phyloP scores from a whole-genome alignment of 2,113 vertebrate genomes.

The Turdus rufiventris region DNA sequence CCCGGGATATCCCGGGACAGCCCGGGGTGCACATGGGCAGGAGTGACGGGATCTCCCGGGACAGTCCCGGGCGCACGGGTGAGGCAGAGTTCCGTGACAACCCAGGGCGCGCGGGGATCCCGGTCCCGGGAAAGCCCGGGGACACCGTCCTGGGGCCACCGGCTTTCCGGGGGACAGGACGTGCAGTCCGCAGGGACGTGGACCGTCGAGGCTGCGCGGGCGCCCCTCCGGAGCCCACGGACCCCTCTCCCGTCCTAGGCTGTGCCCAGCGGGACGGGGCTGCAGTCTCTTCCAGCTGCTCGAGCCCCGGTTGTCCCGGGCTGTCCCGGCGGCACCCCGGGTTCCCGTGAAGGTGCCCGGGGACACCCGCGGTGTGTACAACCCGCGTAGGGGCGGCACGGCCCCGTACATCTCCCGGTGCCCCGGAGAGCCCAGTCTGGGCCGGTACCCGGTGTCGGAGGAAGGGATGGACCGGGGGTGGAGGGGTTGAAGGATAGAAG shows the following conservation, averaged over 20 bases:
- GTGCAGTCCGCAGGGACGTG: fast-evolving
- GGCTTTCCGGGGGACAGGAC: not conserved
- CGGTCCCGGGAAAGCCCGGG: not conserved
- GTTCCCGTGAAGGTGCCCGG: not conserved
- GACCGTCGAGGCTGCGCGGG: not conserved
- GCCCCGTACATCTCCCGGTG: not conserved
- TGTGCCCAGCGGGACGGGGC: not conserved
- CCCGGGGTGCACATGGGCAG: not conserved
- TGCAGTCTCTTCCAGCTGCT: not conserved
- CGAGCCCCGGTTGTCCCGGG: not conserved
- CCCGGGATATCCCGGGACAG: not conserved
- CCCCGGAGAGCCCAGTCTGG: not conserved
- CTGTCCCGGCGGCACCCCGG: too few species aligned
- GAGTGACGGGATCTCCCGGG: not conserved
- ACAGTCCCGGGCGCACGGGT: not conserved
- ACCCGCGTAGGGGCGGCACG: not conserved
- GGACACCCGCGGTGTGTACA: not conserved
- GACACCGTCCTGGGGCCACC: not conserved
- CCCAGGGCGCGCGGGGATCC: not conserved
- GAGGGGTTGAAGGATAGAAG: not conserved
- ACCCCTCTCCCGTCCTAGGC: not conserved
- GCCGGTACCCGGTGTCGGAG: not conserved
- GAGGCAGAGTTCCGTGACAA: not conserved
- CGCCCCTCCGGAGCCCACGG: not conserved
- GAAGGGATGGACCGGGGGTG: not conserved